These are phyloP conservation scores for Papilio glaucus DNA, from an alignment of 1,140 invertebrate species.

Conservation along the genomic window DNA sequence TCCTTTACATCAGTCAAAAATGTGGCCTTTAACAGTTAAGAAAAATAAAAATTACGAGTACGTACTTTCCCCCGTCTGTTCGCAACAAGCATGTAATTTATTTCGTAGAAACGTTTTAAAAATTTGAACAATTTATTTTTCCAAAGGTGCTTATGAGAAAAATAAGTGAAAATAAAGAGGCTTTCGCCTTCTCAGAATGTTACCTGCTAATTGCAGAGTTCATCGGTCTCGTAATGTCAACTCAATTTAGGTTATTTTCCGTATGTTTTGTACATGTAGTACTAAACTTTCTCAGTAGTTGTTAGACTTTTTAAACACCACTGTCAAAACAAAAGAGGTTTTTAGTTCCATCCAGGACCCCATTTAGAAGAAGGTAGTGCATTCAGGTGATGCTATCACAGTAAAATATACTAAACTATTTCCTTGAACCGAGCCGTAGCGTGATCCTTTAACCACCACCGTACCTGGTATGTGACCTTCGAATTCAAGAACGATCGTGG, in stretches of 20 bases:
- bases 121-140: constrained; percentile 64
- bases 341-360: neutral
- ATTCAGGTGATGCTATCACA: neutral
- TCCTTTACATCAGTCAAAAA: neutral
- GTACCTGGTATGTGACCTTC: too few species aligned
- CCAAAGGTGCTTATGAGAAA: constrained; percentile 58
- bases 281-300: neutral
- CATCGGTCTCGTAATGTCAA: constrained; percentile 59
- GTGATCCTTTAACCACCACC: too few species aligned
- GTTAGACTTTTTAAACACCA: neutral
- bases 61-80: constrained; percentile 69
- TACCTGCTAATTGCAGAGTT: constrained; percentile 67
- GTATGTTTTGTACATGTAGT: neutral
- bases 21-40: neutral
- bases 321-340: neutral
- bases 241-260: constrained; percentile 46
- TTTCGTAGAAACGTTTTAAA: constrained; percentile 15
- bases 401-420: too few species aligned
- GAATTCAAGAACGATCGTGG: too few species aligned
- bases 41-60: constrained; percentile 50
- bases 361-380: neutral
- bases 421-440: too few species aligned
- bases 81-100: constrained; percentile 53
- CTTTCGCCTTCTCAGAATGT: constrained; percentile 69
- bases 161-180: constrained; percentile 62